Base-by-base conservation (phyloP, 2,888 invertebrate species). In the Rhyacophila evoluta region DNA sequence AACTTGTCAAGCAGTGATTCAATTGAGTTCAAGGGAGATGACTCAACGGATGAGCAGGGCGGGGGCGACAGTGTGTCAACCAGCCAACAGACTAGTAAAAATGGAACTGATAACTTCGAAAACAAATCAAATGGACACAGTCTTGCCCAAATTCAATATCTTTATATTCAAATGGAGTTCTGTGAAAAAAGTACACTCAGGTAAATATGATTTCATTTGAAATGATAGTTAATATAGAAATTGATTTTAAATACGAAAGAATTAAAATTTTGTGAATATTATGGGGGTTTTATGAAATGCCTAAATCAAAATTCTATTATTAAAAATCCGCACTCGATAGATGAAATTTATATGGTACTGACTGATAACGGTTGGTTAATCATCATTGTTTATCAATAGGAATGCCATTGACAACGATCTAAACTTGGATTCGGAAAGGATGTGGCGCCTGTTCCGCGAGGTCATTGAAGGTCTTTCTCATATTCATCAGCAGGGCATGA, bases 131-230 rank as follows among this genome's bases (percentile, higher is more conserved):
- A 36, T 25, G 85, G 19, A 82, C 87, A 39, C 85, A 87, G 72
- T 81, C 85, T 0, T n/a, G 79, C 81, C 37, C 88, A 89, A 83
- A 90, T 92, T 71, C 94, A 94, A 85, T 94, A 94, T 77, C 92
- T 98, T 89, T 98, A 96, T 85, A 96, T 96, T 83, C 97, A 99
- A 89, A 99, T 99, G 99, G 99, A 99, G 88, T 98, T 97, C 87
- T 99, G 99, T 86, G 98, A 98, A 85, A 98, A 97, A 85, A 96
- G 95, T 84, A 99, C 99, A 0, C 87, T 98, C 33, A 89, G 94
- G 86, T 81, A 77, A 67, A 27, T 29, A 8, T 55, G n/a, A 72
- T 72, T 68, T 19, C 36, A 25, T n/a, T n/a, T n/a, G n/a, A n/a
- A n/a, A n/a, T n/a, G n/a, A n/a, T n/a, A n/a, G n/a, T n/a, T n/a